Conservation (phyloP, 2,797 vertebrate genomes). For the Gymnoscopelus braueri region DNA sequence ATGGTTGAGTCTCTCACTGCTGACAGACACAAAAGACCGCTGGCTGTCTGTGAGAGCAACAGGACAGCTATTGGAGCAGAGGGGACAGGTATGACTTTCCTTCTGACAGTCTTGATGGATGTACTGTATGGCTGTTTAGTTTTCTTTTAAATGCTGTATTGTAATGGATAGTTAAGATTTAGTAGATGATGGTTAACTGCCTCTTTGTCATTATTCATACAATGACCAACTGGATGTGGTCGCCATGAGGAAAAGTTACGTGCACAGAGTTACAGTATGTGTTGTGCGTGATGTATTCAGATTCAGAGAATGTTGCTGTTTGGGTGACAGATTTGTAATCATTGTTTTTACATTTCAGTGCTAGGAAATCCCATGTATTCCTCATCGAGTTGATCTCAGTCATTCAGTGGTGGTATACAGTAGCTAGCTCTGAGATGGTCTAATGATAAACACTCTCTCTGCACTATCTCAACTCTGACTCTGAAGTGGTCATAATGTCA, state of each 20-base stretch:
- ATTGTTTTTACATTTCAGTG: conserved; percentile 1
- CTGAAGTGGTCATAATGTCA: conserved; percentile 13
- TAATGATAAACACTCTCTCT: conserved; percentile 24
- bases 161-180: conserved; percentile 31
- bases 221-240: conserved; percentile 26
- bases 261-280: conserved; percentile 29
- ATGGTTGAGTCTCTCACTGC: conserved; percentile 55
- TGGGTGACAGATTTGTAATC: conserved; percentile 2
- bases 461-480: conserved; percentile 23
- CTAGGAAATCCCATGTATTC: conserved; percentile 22
- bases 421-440: conserved; percentile 24
- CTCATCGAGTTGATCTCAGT: conserved; percentile 18
- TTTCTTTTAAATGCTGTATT: conserved; percentile 31
- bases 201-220: conserved; percentile 50
- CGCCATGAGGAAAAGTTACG: conserved; percentile 26
- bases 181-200: conserved; percentile 33
- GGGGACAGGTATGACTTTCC: conserved; percentile 14
- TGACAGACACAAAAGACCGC: conserved; percentile 63
- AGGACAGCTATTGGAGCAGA: conserved; percentile 39
- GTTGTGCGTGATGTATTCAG: conserved; percentile 11
- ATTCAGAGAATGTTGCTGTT: not conserved
- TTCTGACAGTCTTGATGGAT: conserved; percentile 33
- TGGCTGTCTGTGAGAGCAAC: conserved; percentile 57
- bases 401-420: not conserved
- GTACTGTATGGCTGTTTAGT: conserved; percentile 35